Conservation (phyloP, 2,113 vertebrate genomes). For the Mungos mungo region DNA sequence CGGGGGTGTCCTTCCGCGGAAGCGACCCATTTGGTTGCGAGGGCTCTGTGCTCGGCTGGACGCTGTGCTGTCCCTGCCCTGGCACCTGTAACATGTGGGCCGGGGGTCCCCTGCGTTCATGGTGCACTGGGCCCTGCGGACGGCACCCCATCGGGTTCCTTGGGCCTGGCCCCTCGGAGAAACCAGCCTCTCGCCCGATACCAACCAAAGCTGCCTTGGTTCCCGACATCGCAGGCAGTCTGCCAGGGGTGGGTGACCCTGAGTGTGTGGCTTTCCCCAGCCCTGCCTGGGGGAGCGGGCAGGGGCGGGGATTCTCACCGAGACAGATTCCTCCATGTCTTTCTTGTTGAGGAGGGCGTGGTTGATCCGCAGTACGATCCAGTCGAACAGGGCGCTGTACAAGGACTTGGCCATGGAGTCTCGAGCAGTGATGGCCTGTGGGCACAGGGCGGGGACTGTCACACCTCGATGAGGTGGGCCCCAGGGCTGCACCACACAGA, state of each 20-base stretch:
- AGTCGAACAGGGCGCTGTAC: slow-evolving; percentile 98
- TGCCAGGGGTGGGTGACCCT: accelerated
- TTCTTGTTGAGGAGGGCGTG: slow-evolving; percentile 98
- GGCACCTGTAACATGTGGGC: not conserved
- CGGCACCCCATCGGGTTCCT: not conserved
- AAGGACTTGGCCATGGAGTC: slow-evolving; percentile 99
- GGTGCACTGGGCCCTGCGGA: not conserved
- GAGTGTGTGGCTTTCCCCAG: accelerated
- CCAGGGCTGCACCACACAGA: accelerated
- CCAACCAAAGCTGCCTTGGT: not conserved
- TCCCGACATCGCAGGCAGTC: accelerated
- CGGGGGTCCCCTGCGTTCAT: not conserved
- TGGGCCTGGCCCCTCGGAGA: not conserved
- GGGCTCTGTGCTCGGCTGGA: not conserved
- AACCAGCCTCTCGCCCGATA: accelerated
- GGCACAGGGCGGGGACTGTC: not conserved
- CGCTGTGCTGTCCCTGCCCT: not conserved
- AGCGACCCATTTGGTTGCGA: too few species aligned
- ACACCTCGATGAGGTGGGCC: not conserved
- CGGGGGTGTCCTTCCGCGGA: accelerated
- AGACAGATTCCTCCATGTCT: slow-evolving; percentile 97
- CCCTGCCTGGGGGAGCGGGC: accelerated
- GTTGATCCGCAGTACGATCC: slow-evolving; percentile 99
- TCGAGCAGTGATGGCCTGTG: slow-evolving; percentile 95
- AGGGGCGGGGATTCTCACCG: slow-evolving; percentile 83